A percentile compares a stretch with the other conserved stretches of the same genome.
These are phyloP conservation scores for Hesperophylax magnus DNA, from an alignment of 1,140 invertebrate species.

Conservation along the genomic window DNA sequence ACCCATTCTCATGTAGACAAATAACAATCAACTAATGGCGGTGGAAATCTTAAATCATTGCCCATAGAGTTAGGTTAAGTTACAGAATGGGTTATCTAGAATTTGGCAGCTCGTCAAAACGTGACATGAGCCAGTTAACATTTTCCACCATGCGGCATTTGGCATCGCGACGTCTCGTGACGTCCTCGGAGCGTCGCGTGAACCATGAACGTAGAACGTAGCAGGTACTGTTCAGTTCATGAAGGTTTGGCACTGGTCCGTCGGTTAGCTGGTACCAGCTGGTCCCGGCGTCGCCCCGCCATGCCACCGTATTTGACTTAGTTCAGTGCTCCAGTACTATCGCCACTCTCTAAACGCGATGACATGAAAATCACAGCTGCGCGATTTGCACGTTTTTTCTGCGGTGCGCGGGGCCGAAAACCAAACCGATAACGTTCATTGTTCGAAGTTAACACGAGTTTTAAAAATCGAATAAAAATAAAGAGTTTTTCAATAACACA, in stretches of 20 bases:
- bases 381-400: not conserved
- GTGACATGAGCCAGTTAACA: no score
- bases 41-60: no score
- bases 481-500: not conserved
- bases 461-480: not conserved
- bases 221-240: not conserved
- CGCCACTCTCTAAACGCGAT: slow-evolving; percentile 46
- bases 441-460: not conserved
- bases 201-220: no score
- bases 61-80: no score
- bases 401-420: not conserved
- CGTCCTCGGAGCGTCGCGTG: no score
- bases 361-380: slow-evolving; percentile 29
- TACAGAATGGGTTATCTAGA: no score
- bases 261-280: not conserved
- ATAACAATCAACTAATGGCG: no score
- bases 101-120: no score
- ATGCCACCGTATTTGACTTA: not conserved
- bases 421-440: not conserved
- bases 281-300: not conserved
- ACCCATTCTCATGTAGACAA: no score
- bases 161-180: no score
- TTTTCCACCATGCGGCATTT: no score
- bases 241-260: not conserved
- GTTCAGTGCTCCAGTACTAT: slow-evolving; percentile 41